These are phyloP conservation scores for Cygnus olor DNA, from an alignment of 2,797 vertebrate species.

Conservation along the genomic window DNA sequence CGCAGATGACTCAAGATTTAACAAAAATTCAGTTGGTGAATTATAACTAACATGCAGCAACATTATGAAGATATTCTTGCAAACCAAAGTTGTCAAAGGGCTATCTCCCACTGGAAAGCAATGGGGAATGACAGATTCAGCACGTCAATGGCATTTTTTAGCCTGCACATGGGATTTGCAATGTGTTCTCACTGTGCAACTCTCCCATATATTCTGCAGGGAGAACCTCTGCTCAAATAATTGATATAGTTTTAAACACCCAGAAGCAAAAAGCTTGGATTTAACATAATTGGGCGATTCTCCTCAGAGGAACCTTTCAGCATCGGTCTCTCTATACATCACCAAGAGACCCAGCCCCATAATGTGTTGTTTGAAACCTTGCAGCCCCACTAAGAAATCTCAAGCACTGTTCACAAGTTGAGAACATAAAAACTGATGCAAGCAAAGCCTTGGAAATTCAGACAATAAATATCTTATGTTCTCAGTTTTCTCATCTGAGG, in stretches of 20 bases:
- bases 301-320: not conserved
- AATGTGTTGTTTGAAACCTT: not conserved
- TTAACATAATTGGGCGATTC: not conserved
- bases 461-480: not conserved
- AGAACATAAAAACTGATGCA: fast-evolving
- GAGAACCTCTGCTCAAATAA: not conserved
- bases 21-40: not conserved
- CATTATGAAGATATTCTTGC: not conserved
- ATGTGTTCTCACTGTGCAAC: not conserved
- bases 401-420: not conserved
- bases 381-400: not conserved
- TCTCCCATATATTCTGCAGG: not conserved
- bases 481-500: not conserved
- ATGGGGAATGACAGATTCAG: not conserved
- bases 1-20: fast-evolving
- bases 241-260: not conserved
- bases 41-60: not conserved
- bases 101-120: not conserved
- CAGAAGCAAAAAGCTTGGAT: not conserved
- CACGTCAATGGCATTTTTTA: not conserved
- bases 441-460: not conserved
- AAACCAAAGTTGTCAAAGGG: not conserved
- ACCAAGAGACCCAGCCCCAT: not conserved
- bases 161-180: not conserved
- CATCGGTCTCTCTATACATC: not conserved